phyloP scores from a whole-genome alignment of 2,797 vertebrate genomes.

The Urophycis tenuis region DNA sequence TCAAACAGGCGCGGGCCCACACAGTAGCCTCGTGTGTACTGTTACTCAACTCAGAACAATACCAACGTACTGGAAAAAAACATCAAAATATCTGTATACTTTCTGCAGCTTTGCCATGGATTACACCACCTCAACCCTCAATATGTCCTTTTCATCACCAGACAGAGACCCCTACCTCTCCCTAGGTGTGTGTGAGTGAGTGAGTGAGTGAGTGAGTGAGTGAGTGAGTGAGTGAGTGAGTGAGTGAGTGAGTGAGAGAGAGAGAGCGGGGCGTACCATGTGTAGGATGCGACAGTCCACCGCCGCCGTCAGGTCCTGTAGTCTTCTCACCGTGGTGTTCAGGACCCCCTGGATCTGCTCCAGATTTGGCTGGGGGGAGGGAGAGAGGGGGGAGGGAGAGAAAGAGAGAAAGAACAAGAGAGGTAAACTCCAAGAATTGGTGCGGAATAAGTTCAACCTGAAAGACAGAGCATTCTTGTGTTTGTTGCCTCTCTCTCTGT shows the following conservation, averaged over 20 bases:
- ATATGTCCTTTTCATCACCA: no score
- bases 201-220: no score
- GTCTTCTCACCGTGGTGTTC: conserved; percentile 87
- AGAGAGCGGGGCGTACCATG: conserved; percentile 84
- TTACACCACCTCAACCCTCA: no score
- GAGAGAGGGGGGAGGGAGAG: conserved; percentile 26
- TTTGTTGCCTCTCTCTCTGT: not conserved
- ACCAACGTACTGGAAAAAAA: no score
- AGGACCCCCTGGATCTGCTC: conserved; percentile 84
- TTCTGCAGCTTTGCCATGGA: no score
- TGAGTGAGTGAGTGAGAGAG: no score
- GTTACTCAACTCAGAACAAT: no score
- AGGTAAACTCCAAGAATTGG: not conserved
- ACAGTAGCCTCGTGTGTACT: not conserved
- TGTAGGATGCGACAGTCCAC: conserved; percentile 97
- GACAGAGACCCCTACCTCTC: no score
- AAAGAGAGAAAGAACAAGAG: conserved; percentile 14
- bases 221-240: no score
- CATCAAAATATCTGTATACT: no score
- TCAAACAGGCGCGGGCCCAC: not conserved
- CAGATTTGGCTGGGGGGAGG: conserved; percentile 74
- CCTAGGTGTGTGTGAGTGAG: not conserved
- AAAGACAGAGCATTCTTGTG: not conserved
- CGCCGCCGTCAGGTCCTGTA: conserved; percentile 94
- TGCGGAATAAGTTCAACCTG: not conserved